phyloP scores from a whole-genome alignment of 2,113 vertebrate genomes.

The Probosciger aterrimus region DNA sequence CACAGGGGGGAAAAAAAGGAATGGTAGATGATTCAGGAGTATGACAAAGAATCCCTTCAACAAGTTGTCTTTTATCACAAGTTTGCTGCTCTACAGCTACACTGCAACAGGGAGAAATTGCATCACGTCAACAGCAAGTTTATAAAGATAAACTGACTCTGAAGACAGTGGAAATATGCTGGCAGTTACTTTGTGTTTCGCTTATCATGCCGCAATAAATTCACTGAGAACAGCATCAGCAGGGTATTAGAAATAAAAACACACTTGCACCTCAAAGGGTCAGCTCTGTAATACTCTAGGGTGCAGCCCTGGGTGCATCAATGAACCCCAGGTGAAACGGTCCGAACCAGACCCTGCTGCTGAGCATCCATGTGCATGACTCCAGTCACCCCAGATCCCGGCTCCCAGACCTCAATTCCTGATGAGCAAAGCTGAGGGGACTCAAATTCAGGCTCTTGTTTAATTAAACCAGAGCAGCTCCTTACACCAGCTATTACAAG shows the following conservation, averaged over 20 bases:
- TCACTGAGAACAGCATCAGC: background rate
- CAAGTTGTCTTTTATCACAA: constrained; percentile 51
- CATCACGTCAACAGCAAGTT: constrained; percentile 40
- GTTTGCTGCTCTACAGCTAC: constrained; percentile 16
- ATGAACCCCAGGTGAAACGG: background rate
- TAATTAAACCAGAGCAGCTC: background rate
- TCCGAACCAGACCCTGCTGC: background rate
- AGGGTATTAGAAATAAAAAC: background rate
- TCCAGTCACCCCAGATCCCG: background rate
- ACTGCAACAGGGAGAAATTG: constrained; percentile 15
- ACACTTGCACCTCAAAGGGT: background rate
- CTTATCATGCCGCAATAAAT: background rate
- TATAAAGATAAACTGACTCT: constrained; percentile 46
- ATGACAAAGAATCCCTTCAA: constrained; percentile 58
- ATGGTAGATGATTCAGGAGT: constrained; percentile 21
- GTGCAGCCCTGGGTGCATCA: background rate
- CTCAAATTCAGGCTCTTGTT: background rate
- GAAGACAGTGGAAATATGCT: constrained; percentile 21
- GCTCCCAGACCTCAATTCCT: background rate
- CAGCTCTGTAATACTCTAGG: accelerated
- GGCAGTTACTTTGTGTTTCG: background rate
- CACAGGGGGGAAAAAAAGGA: background rate
- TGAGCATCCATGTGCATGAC: background rate
- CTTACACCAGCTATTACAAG: background rate
- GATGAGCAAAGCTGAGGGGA: background rate